phyloP scores from a whole-genome alignment of 2,888 invertebrate genomes.

The Lordiphosa andalusiaca region DNA sequence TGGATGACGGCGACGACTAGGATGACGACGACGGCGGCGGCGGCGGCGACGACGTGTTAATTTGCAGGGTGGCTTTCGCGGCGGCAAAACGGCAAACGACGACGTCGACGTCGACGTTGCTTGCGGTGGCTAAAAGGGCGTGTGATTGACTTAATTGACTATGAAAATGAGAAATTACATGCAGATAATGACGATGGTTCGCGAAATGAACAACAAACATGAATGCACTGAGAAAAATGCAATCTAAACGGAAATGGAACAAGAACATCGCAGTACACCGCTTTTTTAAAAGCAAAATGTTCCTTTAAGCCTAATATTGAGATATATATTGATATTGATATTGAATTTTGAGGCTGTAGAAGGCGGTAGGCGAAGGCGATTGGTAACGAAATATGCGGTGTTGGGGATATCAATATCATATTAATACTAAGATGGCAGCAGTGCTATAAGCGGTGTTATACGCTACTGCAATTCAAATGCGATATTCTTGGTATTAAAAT shows the following conservation, averaged over 20 bases:
- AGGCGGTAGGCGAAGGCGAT: no score
- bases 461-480: no score
- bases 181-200: slow-evolving; percentile 65
- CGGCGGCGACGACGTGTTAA: slow-evolving; percentile 60
- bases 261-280: no score
- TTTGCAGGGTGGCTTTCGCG: slow-evolving; percentile 47
- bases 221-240: slow-evolving; percentile 22
- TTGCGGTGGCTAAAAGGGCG: slow-evolving; percentile 79
- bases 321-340: no score
- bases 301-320: no score
- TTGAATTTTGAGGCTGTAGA: no score
- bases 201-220: slow-evolving; percentile 73
- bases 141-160: slow-evolving; percentile 81
- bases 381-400: no score
- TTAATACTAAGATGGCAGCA: no score
- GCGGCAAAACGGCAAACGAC: slow-evolving; percentile 1
- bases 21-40: slow-evolving; percentile 17
- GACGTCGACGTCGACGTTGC: slow-evolving; percentile 34
- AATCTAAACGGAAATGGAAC: slow-evolving; percentile 25
- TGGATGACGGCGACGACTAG: slow-evolving; percentile 18
- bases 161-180: slow-evolving; percentile 80
- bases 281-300: no score
- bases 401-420: no score
- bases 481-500: no score
- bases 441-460: no score